A percentile compares a stretch with the other conserved stretches of the same genome.
phyloP scores from a whole-genome alignment of 1,140 invertebrate species.

The Leptonema lineaticorne region DNA sequence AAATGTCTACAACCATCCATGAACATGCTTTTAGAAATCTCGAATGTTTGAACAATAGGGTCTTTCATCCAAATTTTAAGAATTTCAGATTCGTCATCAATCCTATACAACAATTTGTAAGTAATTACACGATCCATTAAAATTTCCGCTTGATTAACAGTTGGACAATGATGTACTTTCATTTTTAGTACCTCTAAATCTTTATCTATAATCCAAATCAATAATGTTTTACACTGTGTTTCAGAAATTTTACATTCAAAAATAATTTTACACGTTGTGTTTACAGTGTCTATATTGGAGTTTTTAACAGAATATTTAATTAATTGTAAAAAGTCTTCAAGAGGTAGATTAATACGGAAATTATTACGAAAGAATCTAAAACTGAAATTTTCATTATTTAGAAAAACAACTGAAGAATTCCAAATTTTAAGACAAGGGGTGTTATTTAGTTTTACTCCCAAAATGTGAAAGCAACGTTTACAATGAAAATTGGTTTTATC shows the following conservation, averaged over 20 bases:
- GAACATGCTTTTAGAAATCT: constrained; percentile 60
- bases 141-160: constrained; percentile 44
- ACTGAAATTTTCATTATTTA: constrained; percentile 42
- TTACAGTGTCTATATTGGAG: constrained; percentile 52
- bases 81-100: constrained; percentile 46
- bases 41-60: constrained; percentile 49
- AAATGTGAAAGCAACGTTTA: constrained; percentile 56
- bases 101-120: constrained; percentile 57
- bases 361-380: constrained; percentile 45
- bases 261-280: constrained; percentile 53
- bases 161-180: background rate
- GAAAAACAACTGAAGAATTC: constrained; percentile 52
- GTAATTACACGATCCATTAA: constrained; percentile 47
- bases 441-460: constrained; percentile 51
- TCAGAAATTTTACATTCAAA: constrained; percentile 49
- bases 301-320: constrained; percentile 53
- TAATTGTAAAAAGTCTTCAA: constrained; percentile 54
- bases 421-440: constrained; percentile 50
- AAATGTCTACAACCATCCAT: constrained; percentile 53
- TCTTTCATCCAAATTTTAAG: constrained; percentile 55
- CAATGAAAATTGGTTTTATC: constrained; percentile 55
- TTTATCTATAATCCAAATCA: constrained; percentile 60
- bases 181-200: constrained; percentile 51
- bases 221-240: constrained; percentile 51
- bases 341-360: constrained; percentile 40